Evolutionary conservation across 2,888 invertebrate genomes (phyloP), one percentile per base, ranked within the genome.

Genomic region (Synanthedon formicaeformis): DNA sequence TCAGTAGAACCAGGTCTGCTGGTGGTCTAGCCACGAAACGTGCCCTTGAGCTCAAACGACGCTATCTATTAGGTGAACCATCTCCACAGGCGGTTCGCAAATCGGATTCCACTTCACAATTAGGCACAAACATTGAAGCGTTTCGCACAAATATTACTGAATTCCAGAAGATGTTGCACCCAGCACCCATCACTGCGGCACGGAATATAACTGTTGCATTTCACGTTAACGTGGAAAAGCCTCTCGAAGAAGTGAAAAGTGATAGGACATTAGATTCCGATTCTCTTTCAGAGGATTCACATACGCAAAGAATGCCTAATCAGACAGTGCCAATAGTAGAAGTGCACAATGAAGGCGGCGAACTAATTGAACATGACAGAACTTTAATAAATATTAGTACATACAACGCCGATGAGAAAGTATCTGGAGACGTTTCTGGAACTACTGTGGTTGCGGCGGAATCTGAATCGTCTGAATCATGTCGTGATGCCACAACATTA

Each of bases 11-110:
- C 0, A 93, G 94, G 58, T 95, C 95, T 59, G 95, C 95, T 1
- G 95, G 95, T 66, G 95, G 95, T 16, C 92, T 96, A 54, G 96
- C 96, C 11, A 94, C 95, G 13, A 95, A 95, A 77, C 92, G 94
- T 54, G 95, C 96, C 14, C 82, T 96, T 52, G 96, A 96, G 80
- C 89, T 96, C 50, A 96, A 96, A 71, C 93, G 95, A 67, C 92
- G 92, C 57, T 96, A 96, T 78, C 83, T 96, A 14, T 86, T 96
- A 11, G 95, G 95, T 0, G 93, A 92, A 59, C 88, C 90, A 0
- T 90, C 89, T 4, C 89, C 91, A 0, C 92, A 92, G 41, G 89
- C 91, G 23, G 93, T 95, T 23, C 90, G 93, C 61, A 94, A 94
- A 69, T 95, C 95, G 0, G 94, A 94, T 53, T 94, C 94, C 53